Evolutionary conservation across 2,113 vertebrate species (phyloP).

Genomic region (Camelus dromedarius): DNA sequence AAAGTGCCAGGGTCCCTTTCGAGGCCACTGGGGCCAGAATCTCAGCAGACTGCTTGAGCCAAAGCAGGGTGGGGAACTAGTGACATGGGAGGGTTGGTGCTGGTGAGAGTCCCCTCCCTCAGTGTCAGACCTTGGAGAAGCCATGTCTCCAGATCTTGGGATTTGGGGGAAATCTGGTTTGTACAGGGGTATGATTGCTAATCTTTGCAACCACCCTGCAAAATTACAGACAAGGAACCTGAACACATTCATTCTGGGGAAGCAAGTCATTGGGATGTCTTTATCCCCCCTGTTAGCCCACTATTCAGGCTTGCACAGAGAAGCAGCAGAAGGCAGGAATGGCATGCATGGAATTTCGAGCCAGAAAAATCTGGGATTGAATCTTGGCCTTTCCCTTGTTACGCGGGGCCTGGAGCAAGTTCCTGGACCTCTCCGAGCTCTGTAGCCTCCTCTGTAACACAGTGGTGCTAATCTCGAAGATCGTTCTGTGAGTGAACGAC

Average conservation of each 20-base stretch:
- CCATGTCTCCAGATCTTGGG: rapidly evolving
- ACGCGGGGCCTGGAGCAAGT: not conserved
- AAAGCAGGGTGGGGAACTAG: not conserved
- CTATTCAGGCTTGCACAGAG: rapidly evolving
- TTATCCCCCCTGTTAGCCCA: rapidly evolving
- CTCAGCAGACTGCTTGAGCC: not conserved
- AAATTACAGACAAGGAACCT: not conserved
- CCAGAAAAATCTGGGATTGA: rapidly evolving
- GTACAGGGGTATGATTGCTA: rapidly evolving
- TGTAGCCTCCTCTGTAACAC: rapidly evolving
- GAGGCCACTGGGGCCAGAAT: not conserved
- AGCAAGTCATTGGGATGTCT: not conserved
- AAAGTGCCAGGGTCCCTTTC: not conserved
- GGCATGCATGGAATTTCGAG: rapidly evolving
- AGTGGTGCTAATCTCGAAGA: rapidly evolving
- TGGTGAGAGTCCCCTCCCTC: too few relatives aligned
- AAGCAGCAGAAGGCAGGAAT: rapidly evolving
- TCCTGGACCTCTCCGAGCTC: not conserved
- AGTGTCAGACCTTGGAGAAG: not conserved
- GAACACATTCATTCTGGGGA: not conserved
- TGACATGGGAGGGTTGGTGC: not conserved
- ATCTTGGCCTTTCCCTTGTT: not conserved
- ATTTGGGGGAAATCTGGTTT: not conserved
- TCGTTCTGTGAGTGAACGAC: rapidly evolving
- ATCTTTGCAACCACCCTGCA: not conserved